Conservation (phyloP, 2,797 vertebrate species). For the Tympanoctomys barrerae region DNA sequence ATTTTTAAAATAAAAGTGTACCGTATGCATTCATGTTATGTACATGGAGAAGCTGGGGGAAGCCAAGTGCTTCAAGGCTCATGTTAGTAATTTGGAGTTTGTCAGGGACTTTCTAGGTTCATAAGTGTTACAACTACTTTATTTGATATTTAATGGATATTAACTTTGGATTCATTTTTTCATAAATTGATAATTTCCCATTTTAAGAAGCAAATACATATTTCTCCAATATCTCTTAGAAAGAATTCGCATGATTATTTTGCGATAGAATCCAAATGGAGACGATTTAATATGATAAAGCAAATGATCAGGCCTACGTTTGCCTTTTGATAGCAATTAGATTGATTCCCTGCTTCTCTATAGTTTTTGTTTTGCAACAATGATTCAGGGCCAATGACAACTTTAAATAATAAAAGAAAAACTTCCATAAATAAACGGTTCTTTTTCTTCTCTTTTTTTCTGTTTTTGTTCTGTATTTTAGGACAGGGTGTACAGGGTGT, state of each 20-base stretch:
- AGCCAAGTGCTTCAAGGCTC: not conserved
- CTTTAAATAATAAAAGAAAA: not conserved
- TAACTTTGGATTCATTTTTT: constrained; percentile 13
- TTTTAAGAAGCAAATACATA: not conserved
- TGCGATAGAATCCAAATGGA: not conserved
- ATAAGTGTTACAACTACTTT: not conserved
- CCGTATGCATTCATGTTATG: not conserved
- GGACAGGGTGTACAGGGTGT: too few species aligned
- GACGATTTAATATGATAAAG: not conserved
- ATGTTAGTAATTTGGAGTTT: not conserved
- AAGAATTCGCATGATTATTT: not conserved
- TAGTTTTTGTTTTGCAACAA: not conserved
- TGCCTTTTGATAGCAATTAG: constrained; percentile 12
- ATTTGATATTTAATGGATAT: constrained; percentile 24
- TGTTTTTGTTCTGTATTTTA: too few species aligned
- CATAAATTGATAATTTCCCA: not conserved
- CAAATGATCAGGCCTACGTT: not conserved
- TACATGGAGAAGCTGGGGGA: not conserved
- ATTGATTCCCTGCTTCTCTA: not conserved
- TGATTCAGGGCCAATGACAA: not conserved
- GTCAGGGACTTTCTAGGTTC: not conserved
- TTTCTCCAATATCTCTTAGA: not conserved
- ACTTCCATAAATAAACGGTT: not conserved
- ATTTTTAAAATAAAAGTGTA: constrained; percentile 23
- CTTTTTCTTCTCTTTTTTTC: too few species aligned